A percentile compares a stretch with the other conserved stretches of the same genome.
phyloP scores from a whole-genome alignment of 2,888 invertebrate genomes.

The Heliconius sara region DNA sequence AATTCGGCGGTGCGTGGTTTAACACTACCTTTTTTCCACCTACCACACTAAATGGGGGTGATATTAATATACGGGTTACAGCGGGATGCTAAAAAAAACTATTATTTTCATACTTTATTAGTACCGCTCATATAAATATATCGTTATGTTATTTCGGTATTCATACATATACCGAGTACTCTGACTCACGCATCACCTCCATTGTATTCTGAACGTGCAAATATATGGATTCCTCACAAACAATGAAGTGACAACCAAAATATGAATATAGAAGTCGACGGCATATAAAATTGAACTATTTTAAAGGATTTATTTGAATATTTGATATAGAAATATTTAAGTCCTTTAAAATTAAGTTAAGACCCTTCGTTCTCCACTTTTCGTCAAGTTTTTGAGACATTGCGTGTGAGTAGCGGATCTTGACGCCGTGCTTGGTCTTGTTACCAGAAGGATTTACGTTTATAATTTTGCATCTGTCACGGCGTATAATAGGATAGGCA shows the following conservation, averaged over 20 bases:
- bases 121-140: slow-evolving; percentile 12
- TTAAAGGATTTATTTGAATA: background rate
- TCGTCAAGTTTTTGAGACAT: too few relatives aligned
- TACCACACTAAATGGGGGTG: too few relatives aligned
- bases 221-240: slow-evolving; percentile 31
- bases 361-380: too few relatives aligned
- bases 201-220: slow-evolving; percentile 35
- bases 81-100: background rate
- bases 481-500: background rate
- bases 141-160: slow-evolving; percentile 25
- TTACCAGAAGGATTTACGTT: too few relatives aligned
- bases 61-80: too few relatives aligned
- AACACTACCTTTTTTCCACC: too few relatives aligned
- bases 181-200: slow-evolving; percentile 28
- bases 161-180: background rate
- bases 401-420: too few relatives aligned
- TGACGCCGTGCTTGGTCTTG: too few relatives aligned
- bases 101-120: slow-evolving; percentile 6
- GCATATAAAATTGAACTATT: background rate
- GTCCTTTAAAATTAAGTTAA: too few relatives aligned
- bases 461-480: too few relatives aligned
- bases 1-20: too few relatives aligned
- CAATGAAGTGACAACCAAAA: slow-evolving; percentile 23
- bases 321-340: too few relatives aligned
- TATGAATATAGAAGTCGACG: background rate